Evolutionary conservation across 2,113 vertebrate species (phyloP).

Genomic region (Heteronetta atricapilla): DNA sequence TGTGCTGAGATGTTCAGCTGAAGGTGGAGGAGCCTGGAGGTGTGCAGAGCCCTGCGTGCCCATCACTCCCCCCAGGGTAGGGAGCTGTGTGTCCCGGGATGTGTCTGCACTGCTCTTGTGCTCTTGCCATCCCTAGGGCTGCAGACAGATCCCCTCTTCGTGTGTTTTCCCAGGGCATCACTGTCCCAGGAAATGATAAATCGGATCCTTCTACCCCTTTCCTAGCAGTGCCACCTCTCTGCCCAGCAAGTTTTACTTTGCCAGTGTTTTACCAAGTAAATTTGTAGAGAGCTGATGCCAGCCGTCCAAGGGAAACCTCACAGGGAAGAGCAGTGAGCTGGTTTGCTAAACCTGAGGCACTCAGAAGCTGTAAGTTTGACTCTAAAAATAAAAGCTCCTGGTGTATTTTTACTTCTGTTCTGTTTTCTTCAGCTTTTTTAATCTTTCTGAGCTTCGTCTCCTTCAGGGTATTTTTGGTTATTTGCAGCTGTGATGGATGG

Average conservation of each 20-base stretch:
- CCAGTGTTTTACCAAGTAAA: not conserved
- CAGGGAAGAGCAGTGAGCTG: not conserved
- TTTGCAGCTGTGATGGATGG: constrained; percentile 29
- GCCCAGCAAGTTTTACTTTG: not conserved
- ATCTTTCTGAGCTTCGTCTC: not conserved
- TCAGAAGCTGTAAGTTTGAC: not conserved
- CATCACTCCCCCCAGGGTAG: not conserved
- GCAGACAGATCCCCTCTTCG: not conserved
- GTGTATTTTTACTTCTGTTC: constrained; percentile 41
- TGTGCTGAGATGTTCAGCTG: not conserved
- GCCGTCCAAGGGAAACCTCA: not conserved
- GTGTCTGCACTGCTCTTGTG: not conserved
- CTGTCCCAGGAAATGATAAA: not conserved
- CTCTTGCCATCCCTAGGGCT: not conserved
- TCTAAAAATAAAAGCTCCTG: constrained; percentile 34
- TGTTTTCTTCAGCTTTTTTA: constrained; percentile 26
- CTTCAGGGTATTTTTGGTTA: not conserved
- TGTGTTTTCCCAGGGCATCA: not conserved
- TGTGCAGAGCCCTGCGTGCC: not conserved
- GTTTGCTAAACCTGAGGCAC: not conserved
- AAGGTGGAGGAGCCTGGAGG: not conserved
- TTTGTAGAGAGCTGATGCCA: not conserved
- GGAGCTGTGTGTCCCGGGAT: not conserved
- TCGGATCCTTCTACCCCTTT: not conserved
- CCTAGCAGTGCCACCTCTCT: not conserved